Evolutionary conservation across 92 coral and sea anemone genomes (phyloP), one percentile per base, ranked within the genome.

Genomic region (Heliopora coerulea): DNA sequence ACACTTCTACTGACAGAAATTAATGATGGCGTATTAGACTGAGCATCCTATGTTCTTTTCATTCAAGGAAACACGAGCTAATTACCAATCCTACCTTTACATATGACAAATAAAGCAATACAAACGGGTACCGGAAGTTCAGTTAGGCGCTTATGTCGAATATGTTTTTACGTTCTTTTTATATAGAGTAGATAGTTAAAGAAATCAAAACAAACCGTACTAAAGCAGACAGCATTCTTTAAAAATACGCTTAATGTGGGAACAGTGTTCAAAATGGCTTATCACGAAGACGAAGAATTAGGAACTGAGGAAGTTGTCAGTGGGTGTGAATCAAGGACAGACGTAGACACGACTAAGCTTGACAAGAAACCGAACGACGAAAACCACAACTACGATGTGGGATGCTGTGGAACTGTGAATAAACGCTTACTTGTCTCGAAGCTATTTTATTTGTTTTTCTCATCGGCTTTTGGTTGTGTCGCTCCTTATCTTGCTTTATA

Each of bases 401-500:
- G 82, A 86, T 88, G 89, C 78, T 88, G 78, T 59, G 59, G 70
- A 59, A 87, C 81, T 73, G 81, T 91, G 54, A 87, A 93, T 85
- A 86, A 85, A 75, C 80, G 85, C 77, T 93, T 91, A 72, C 96
- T 93, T 87, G 96, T 93, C 62, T 90, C 98, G 59, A 93, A 93
- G 74, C 75, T 89, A 54, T 93, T 93, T 64, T 93, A 93, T 79
- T 89, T 93, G 85, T 93, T 90, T 79, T 93, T 79, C 83, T 90
- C 86, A 66, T 93, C 98, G 33, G 91, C 98, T 35, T 93, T 93
- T 73, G 98, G 98, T 28, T 91, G 96, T 39, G 56, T 93, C 41
- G 88, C 93, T 88, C 98, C 98, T n/a, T 93, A 90, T 61, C 80
- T 93, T 39, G 89, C 98, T 41, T 75, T 93, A 57, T 93, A 93